Conservation (phyloP, 1,140 invertebrate genomes). For the Orchestia grillus region DNA sequence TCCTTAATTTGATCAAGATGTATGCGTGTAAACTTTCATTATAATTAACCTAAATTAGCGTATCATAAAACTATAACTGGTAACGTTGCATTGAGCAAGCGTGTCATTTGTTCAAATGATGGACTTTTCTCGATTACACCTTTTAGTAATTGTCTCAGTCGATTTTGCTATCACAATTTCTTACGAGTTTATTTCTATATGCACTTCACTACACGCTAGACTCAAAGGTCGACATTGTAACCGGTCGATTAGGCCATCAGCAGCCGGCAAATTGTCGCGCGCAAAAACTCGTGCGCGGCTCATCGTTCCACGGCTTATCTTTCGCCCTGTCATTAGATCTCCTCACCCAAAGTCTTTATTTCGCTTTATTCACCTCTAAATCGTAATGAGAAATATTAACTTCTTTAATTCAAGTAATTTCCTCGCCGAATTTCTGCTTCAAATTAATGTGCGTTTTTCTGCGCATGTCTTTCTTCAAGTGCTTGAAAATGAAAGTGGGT, state of each 20-base stretch:
- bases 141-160: neutral
- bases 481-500: neutral
- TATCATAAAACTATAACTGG: neutral
- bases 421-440: neutral
- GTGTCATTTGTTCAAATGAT: neutral
- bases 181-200: neutral
- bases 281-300: neutral
- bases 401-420: neutral
- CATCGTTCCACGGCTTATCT: neutral
- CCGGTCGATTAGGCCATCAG: neutral
- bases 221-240: neutral
- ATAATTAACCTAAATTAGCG: too few relatives aligned
- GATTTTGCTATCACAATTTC: neutral
- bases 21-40: neutral
- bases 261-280: neutral
- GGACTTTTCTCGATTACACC: neutral
- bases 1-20: neutral
- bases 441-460: neutral
- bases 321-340: neutral
- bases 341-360: neutral
- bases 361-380: neutral
- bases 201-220: neutral
- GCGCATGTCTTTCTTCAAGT: neutral
- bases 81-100: neutral
- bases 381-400: neutral